Percentiles rank a stretch among this genome's conserved stretches.
Evolutionary conservation across 2,113 vertebrate genomes (phyloP).

Genomic region (Syngnathoides biaculeatus): DNA sequence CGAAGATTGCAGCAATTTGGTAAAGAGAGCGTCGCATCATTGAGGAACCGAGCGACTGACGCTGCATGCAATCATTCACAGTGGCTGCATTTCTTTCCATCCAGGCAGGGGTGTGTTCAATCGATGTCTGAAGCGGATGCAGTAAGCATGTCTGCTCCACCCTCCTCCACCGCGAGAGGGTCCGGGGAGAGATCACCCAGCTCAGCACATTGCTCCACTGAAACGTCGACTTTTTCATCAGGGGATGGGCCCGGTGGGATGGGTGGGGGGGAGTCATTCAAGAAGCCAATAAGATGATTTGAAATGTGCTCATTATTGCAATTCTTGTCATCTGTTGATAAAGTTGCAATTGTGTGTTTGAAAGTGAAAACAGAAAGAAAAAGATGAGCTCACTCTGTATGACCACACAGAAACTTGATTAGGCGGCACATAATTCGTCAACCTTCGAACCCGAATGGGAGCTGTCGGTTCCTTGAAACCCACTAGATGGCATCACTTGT

Average conservation of each 20-base stretch:
- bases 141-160: constrained; percentile 67
- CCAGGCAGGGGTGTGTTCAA: constrained; percentile 65
- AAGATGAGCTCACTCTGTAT: background rate
- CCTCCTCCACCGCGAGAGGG: constrained; percentile 56
- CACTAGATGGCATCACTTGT: constrained; percentile 58
- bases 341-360: constrained; percentile 1
- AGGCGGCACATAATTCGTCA: background rate
- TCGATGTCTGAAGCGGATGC: constrained; percentile 74
- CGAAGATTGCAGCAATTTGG: constrained; percentile 43
- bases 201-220: constrained; percentile 74
- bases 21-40: constrained; percentile 53
- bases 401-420: background rate
- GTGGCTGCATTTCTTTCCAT: constrained; percentile 58
- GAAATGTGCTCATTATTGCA: constrained; percentile 28
- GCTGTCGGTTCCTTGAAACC: constrained; percentile 9
- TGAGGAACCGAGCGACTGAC: constrained; percentile 57
- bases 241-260: constrained; percentile 72
- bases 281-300: constrained; percentile 63
- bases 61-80: constrained; percentile 73
- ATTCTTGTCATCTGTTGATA: constrained; percentile 15
- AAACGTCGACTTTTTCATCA: constrained; percentile 72
- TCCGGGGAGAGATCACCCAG: constrained; percentile 68
- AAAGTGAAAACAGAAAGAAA: constrained; percentile 3
- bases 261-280: constrained; percentile 74
- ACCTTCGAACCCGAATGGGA: background rate